Evolutionary conservation across 1,140 invertebrate species (phyloP).

Genomic region (Sipha flava): DNA sequence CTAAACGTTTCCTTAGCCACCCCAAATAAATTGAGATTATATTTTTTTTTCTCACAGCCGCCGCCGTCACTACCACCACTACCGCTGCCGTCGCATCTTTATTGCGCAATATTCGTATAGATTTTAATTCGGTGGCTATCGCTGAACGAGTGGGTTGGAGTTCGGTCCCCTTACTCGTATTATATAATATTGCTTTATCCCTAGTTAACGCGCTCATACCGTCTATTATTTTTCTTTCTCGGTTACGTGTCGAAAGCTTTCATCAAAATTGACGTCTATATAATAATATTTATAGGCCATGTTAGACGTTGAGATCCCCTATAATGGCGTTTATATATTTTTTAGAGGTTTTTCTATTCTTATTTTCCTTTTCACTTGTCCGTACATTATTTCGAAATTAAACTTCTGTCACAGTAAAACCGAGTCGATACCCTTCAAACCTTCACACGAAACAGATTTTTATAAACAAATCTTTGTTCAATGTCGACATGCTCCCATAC

Average conservation of each 20-base stretch:
- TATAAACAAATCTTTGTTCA: not conserved
- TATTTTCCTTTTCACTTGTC: not conserved
- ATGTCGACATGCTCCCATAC: too few relatives aligned
- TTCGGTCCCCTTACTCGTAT: not conserved
- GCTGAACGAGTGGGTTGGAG: not conserved
- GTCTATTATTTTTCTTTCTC: not conserved
- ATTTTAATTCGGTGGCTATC: not conserved
- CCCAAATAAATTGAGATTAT: constrained; percentile 20
- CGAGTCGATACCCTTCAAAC: not conserved
- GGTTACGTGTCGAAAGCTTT: constrained; percentile 15
- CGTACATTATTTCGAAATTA: not conserved
- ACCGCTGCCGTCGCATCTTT: too few relatives aligned
- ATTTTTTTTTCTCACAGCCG: not conserved
- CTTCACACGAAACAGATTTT: not conserved
- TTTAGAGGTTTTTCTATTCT: not conserved
- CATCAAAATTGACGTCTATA: constrained; percentile 19
- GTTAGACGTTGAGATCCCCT: not conserved
- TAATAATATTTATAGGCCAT: not conserved
- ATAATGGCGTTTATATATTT: not conserved
- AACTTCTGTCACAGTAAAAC: not conserved
- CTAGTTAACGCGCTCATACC: not conserved
- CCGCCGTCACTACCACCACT: not conserved
- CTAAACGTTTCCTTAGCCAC: constrained; percentile 7
- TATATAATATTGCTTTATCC: not conserved
- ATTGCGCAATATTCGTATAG: not conserved